These are phyloP conservation scores for Popillia japonica DNA, from an alignment of 1,140 invertebrate genomes.

Conservation along the genomic window DNA sequence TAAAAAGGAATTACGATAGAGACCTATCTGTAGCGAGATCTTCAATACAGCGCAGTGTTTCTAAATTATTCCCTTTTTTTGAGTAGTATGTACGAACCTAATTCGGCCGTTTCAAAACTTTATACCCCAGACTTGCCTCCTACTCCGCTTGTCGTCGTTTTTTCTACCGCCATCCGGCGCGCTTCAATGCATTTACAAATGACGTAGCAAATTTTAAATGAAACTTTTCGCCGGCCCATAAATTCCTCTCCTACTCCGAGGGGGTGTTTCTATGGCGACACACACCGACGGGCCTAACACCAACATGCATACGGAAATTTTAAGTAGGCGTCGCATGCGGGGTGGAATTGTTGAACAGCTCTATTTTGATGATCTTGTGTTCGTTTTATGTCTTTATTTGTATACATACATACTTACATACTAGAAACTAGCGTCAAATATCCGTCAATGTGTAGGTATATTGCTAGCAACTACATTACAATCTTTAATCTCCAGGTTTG, in stretches of 20 bases:
- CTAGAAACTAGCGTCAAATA: no score
- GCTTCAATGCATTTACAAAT: conserved; percentile 44
- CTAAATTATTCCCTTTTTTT: conserved; percentile 7
- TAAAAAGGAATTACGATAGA: neutral
- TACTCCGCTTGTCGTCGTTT: neutral
- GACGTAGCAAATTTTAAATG: conserved; percentile 50
- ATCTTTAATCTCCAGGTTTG: no score
- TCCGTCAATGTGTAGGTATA: no score
- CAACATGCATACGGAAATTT: conserved; percentile 6
- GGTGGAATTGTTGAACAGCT: neutral
- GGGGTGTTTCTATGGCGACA: conserved; percentile 42
- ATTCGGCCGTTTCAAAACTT: neutral
- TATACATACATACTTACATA: no score
- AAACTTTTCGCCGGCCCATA: conserved; percentile 47
- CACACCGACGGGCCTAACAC: conserved; percentile 10
- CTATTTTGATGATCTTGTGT: neutral
- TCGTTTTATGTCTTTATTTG: neutral
- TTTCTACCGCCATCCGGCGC: conserved; percentile 6
- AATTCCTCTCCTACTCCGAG: conserved; percentile 45
- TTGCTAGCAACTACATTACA: no score
- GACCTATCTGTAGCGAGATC: neutral
- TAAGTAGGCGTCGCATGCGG: conserved; percentile 6
- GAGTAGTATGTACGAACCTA: neutral
- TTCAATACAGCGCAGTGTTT: neutral
- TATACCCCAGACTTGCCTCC: neutral